Percentiles rank a stretch among this genome's conserved stretches.
phyloP scores from a whole-genome alignment of 2,888 invertebrate genomes.

The Hipparchia semele region DNA sequence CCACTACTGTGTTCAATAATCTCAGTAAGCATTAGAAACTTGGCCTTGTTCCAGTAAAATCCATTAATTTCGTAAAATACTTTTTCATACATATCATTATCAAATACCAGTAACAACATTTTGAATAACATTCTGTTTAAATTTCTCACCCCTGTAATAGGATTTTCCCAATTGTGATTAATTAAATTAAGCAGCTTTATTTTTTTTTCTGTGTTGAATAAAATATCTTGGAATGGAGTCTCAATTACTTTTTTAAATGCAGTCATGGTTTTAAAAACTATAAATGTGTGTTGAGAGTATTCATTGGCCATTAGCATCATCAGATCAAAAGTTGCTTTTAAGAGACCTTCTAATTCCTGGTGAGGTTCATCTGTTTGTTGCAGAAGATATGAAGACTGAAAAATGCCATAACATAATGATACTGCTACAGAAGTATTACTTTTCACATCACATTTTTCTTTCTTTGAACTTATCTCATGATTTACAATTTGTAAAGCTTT shows the following conservation, averaged over 20 bases:
- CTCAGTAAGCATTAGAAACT: conserved; percentile 82
- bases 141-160: conserved; percentile 81
- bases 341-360: conserved; percentile 43
- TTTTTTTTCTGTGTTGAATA: conserved; percentile 58
- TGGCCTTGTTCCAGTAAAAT: conserved; percentile 84
- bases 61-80: conserved; percentile 61
- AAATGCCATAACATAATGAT: conserved; percentile 73
- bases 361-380: conserved; percentile 42
- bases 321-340: conserved; percentile 57
- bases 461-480: conserved; percentile 47
- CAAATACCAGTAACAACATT: conserved; percentile 57
- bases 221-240: conserved; percentile 55
- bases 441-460: conserved; percentile 41
- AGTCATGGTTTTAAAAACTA: conserved; percentile 77
- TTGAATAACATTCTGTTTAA: conserved; percentile 77
- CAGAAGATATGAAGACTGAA: conserved; percentile 66
- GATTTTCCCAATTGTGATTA: conserved; percentile 85
- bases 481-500: conserved; percentile 51
- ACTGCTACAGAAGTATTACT: conserved; percentile 50
- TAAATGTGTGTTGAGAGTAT: conserved; percentile 80
- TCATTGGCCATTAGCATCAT: conserved; percentile 66
- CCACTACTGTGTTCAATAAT: conserved; percentile 61
- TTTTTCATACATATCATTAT: conserved; percentile 50
- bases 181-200: conserved; percentile 73
- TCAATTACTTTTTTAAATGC: conserved; percentile 68